A percentile compares a stretch with the other conserved stretches of the same genome.
phyloP scores from a whole-genome alignment of 2,113 vertebrate genomes.

The Hyaena hyaena region DNA sequence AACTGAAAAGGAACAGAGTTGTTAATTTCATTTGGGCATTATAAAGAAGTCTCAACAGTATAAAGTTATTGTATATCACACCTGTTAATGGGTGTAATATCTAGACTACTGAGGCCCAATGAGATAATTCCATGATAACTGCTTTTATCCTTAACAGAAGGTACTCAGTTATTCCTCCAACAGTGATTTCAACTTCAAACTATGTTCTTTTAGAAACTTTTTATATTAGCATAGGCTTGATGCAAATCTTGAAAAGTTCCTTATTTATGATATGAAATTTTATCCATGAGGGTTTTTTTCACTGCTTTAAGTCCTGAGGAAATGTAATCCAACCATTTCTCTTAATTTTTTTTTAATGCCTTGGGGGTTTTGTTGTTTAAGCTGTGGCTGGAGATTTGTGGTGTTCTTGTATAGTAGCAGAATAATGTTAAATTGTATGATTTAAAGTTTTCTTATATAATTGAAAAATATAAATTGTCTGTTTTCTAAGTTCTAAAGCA shows the following conservation, averaged over 20 bases:
- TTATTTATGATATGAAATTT: conserved; percentile 38
- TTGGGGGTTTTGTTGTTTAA: conserved; percentile 28
- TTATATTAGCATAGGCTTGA: background rate
- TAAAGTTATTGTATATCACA: background rate
- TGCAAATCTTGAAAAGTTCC: conserved; percentile 11
- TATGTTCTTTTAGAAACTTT: background rate
- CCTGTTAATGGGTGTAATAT: background rate
- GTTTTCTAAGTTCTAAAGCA: conserved; percentile 43
- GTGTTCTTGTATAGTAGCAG: background rate
- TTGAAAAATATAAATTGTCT: conserved; percentile 37
- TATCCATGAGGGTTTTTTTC: background rate
- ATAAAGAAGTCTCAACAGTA: background rate
- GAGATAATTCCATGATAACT: background rate
- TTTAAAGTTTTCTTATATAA: background rate
- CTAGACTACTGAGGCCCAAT: background rate
- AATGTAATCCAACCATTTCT: background rate
- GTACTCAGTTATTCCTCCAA: background rate
- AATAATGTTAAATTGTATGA: background rate
- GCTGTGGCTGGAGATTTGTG: background rate
- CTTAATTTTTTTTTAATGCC: background rate
- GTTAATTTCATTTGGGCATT: background rate
- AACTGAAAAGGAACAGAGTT: conserved; percentile 57
- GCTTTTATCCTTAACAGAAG: background rate
- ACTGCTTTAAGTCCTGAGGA: background rate
- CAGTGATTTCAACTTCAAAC: conserved; percentile 4